phyloP scores from a whole-genome alignment of 2,888 invertebrate genomes.

The Griposia aprilina region DNA sequence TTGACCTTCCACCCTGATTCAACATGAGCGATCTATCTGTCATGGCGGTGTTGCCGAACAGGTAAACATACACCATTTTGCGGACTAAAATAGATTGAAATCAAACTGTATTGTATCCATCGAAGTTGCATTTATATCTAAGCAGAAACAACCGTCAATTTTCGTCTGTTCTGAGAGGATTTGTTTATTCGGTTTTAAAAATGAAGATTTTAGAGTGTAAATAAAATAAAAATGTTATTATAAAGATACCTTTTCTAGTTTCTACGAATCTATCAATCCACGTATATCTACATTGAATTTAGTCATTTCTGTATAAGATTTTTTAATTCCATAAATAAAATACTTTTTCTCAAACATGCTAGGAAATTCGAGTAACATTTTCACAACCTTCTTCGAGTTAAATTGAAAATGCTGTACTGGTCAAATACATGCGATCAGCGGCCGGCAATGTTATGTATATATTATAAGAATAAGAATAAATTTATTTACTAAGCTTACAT shows the following conservation, averaged over 20 bases:
- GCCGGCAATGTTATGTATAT: no score
- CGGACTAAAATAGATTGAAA: conserved; percentile 41
- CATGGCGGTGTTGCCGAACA: conserved; percentile 25
- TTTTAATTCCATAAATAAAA: background rate
- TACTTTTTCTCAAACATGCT: no score
- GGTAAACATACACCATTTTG: conserved; percentile 39
- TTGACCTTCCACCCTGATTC: conserved; percentile 34
- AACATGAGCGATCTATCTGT: conserved; percentile 26
- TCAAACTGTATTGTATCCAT: conserved; percentile 27
- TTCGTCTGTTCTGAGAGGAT: background rate
- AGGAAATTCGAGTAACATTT: no score
- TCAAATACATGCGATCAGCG: no score
- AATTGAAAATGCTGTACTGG: no score
- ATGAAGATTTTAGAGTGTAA: background rate
- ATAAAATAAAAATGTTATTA: background rate
- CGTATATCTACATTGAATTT: background rate
- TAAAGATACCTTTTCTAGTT: background rate
- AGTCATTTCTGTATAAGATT: background rate
- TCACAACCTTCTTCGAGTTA: no score
- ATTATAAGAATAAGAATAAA: no score
- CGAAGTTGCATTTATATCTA: conserved; percentile 4
- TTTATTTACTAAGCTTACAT: no score
- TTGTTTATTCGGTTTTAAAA: background rate
- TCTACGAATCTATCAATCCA: background rate
- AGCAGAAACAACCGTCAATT: conserved; percentile 7